Evolutionary conservation across 2,888 invertebrate species (phyloP), one percentile per base, ranked within the genome.

Genomic region (Torymus auratus): DNA sequence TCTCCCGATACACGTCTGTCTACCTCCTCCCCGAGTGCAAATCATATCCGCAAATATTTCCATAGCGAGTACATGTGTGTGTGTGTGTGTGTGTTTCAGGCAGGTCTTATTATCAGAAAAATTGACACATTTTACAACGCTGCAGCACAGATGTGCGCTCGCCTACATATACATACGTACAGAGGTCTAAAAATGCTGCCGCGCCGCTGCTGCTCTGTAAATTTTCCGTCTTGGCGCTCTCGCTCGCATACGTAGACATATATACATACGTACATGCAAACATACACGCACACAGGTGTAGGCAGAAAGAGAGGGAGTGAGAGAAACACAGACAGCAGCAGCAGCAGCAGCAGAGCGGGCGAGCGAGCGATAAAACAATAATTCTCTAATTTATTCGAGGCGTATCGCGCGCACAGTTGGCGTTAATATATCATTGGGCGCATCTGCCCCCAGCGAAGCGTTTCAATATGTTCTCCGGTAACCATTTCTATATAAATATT

Each of bases 401-500:
- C 86, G 86, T 89, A 88, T 88, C 88, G 88, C 87, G 87, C 86
- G 88, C 89, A 84, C 90, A 89, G 90, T 90, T 89, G 90, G 89
- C 90, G 90, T 90, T 90, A 90, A 90, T 90, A 90, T 90, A 90
- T 90, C 90, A 90, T 90, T 89, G 87, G 88, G 85, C 89, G 89
- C 90, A 90, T 90, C 90, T 90, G 90, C 90, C 89, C 77, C 88
- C 89, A 88, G 88, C 88, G 87, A 87, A 87, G 88, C 88, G 88
- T 88, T 90, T 89, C 90, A 89, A 89, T 89, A 90, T 90, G 90
- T 88, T 90, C 86, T 86, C 86, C 86, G 83, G 80, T 84, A 84
- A 87, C 86, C 86, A 87, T 85, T 87, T 84, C 86, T 88, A 86
- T 89, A 88, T 87, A 89, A 89, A 88, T 88, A 87, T 86, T 84